phyloP scores from a whole-genome alignment of 2,888 invertebrate species.

The Parnassius mnemosyne region DNA sequence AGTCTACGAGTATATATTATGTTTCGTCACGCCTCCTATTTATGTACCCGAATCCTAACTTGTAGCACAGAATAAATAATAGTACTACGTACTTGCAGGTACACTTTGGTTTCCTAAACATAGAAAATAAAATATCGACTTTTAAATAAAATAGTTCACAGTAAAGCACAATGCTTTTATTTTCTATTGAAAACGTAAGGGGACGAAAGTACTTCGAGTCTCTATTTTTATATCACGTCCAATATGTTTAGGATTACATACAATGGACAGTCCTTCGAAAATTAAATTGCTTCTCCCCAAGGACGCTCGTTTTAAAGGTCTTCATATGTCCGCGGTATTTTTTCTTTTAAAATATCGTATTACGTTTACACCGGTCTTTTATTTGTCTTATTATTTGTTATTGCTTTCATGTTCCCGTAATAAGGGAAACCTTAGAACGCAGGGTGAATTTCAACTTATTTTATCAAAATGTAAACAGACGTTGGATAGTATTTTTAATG shows the following conservation, averaged over 20 bases:
- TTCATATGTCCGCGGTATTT: conserved; percentile 58
- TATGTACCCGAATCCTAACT: too few species aligned
- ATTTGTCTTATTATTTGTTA: conserved; percentile 65
- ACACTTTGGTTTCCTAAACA: too few species aligned
- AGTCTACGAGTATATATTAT: too few species aligned
- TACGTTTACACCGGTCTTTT: conserved; percentile 52
- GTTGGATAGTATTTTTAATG: not conserved
- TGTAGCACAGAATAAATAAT: too few species aligned
- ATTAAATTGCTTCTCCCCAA: conserved; percentile 69
- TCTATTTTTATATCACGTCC: conserved; percentile 58
- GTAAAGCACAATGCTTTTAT: too few species aligned
- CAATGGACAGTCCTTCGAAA: conserved; percentile 66
- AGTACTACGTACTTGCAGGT: too few species aligned
- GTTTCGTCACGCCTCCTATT: too few species aligned
- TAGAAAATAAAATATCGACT: too few species aligned
- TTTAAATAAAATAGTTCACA: too few species aligned
- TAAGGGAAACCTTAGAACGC: conserved; percentile 60
- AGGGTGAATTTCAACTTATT: conserved; percentile 36
- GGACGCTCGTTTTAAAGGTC: conserved; percentile 67
- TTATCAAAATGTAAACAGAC: conserved; percentile 23
- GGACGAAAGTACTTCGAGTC: conserved; percentile 72
- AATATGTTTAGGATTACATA: conserved; percentile 76
- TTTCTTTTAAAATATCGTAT: conserved; percentile 69
- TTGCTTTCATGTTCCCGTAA: conserved; percentile 50
- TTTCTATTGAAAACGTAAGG: conserved; percentile 32